Conservation (phyloP, 2,113 vertebrate species). For the Hiodon tergisus region DNA sequence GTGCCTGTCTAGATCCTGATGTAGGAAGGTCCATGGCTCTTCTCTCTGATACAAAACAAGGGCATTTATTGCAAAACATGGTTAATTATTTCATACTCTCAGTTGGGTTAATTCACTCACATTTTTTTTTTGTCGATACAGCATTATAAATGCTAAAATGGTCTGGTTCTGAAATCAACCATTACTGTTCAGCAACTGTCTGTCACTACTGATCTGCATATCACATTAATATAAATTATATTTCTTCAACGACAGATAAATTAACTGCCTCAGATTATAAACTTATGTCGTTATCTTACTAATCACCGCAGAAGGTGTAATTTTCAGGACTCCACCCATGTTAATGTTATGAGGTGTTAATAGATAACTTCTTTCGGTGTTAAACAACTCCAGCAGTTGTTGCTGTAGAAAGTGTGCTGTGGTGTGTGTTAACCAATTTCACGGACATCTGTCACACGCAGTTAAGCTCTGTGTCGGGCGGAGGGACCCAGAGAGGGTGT, state of each 20-base stretch:
- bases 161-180: no score
- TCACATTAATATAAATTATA: constrained; percentile 43
- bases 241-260: constrained; percentile 44
- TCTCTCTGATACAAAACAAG: not conserved
- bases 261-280: constrained; percentile 39
- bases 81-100: not conserved
- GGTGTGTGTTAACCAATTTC: constrained; percentile 88
- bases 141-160: no score
- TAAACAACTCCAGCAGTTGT: constrained; percentile 51
- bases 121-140: not conserved
- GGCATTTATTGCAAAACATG: not conserved
- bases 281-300: constrained; percentile 45
- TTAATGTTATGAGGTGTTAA: constrained; percentile 59
- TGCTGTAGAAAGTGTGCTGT: constrained; percentile 37
- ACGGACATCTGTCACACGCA: constrained; percentile 91
- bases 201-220: no score
- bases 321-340: constrained; percentile 51
- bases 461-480: constrained; percentile 88
- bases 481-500: constrained; percentile 55
- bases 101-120: not conserved
- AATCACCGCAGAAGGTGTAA: constrained; percentile 48
- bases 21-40: not conserved
- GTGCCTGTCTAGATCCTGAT: not conserved
- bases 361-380: constrained; percentile 62
- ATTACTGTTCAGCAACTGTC: no score